Percentiles rank a stretch among this genome's conserved stretches.
These are phyloP conservation scores for Dascillus cervinus DNA, from an alignment of 2,888 invertebrate genomes.

Conservation along the genomic window DNA sequence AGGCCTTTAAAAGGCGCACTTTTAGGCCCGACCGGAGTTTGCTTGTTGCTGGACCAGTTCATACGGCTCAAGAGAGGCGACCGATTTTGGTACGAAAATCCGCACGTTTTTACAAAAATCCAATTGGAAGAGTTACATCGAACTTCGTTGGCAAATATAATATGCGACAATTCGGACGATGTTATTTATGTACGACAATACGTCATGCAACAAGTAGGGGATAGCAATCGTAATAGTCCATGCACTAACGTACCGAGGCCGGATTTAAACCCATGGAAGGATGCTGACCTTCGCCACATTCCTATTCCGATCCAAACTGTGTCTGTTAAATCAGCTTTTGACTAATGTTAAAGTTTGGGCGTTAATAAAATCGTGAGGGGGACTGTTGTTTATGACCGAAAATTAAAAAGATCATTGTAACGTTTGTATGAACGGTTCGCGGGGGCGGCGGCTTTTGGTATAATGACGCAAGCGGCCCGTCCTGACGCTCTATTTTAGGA, in stretches of 20 bases:
- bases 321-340: slow-evolving; percentile 4
- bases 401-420: neutral
- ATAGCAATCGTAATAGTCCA: slow-evolving; percentile 51
- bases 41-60: slow-evolving; percentile 82
- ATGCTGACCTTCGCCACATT: slow-evolving; percentile 18
- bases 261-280: slow-evolving; percentile 52
- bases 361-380: neutral
- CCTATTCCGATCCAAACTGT: slow-evolving; percentile 5
- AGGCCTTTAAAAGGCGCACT: slow-evolving; percentile 61
- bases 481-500: slow-evolving; percentile 27
- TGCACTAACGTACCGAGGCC: slow-evolving; percentile 56
- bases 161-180: slow-evolving; percentile 69
- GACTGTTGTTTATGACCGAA: no score
- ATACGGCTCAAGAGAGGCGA: slow-evolving; percentile 71
- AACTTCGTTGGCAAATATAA: slow-evolving; percentile 62
- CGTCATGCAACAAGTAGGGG: slow-evolving; percentile 59
- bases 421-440: slow-evolving; percentile 6
- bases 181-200: slow-evolving; percentile 55
- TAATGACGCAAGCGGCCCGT: slow-evolving; percentile 23
- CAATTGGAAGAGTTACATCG: slow-evolving; percentile 77
- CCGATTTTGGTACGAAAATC: slow-evolving; percentile 83
- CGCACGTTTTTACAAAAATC: slow-evolving; percentile 60
- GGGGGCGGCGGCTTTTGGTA: slow-evolving; percentile 17
- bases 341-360: neutral
- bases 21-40: slow-evolving; percentile 78